These are phyloP conservation scores for Mionectes macconnelli DNA, from an alignment of 2,113 vertebrate species.

Conservation along the genomic window DNA sequence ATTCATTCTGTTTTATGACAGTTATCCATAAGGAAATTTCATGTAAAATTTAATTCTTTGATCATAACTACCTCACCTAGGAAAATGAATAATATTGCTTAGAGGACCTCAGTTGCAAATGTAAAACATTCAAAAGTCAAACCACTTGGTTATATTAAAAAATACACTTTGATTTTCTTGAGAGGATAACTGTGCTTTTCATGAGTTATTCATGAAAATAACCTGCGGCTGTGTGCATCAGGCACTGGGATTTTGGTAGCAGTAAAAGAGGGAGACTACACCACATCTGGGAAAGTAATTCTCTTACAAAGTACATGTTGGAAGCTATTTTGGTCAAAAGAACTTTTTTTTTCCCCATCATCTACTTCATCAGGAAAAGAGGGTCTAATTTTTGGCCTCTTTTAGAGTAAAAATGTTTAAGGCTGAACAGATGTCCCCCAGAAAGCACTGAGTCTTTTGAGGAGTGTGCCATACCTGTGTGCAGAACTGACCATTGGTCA, in stretches of 20 bases:
- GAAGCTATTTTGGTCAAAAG: not conserved
- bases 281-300: not conserved
- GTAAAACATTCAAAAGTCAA: not conserved
- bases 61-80: not conserved
- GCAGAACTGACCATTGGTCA: not conserved
- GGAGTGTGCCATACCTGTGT: rapidly evolving
- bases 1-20: not conserved
- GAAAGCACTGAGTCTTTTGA: not conserved
- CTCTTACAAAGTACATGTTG: not conserved
- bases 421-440: not conserved
- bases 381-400: not conserved
- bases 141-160: not conserved
- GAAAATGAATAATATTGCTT: not conserved
- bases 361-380: not conserved
- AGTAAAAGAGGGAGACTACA: not conserved
- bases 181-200: not conserved
- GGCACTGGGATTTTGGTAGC: not conserved
- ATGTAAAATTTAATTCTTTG: not conserved
- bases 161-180: not conserved
- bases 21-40: not conserved
- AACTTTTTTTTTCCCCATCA: not conserved
- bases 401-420: not conserved
- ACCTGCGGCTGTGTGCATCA: not conserved
- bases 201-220: conserved; percentile 8
- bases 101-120: not conserved